These are phyloP conservation scores for Cuculus canorus DNA, from an alignment of 2,797 vertebrate genomes.

Conservation along the genomic window DNA sequence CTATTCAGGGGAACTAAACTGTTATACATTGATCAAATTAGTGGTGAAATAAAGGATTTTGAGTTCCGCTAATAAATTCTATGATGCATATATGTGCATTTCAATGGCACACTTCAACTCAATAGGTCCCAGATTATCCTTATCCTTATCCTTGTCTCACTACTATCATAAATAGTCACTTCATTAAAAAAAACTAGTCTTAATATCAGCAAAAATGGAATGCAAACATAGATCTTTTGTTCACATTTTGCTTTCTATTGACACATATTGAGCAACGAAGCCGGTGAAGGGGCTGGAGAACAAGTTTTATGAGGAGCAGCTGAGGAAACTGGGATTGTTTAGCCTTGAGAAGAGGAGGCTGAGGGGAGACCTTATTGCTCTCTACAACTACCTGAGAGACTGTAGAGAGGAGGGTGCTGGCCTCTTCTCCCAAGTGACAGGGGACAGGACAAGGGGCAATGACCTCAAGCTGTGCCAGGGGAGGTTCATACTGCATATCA, in stretches of 20 bases:
- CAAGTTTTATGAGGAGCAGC: too few relatives aligned
- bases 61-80: neutral
- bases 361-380: too few relatives aligned
- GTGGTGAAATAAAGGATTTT: neutral
- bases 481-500: too few relatives aligned
- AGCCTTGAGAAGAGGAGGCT: too few relatives aligned
- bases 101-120: neutral
- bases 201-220: neutral
- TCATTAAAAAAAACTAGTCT: neutral
- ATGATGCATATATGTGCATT: neutral
- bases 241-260: neutral
- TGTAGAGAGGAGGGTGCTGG: too few relatives aligned
- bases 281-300: too few relatives aligned
- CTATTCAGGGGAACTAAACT: neutral
- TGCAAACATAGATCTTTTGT: neutral
- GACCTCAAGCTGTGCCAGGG: too few relatives aligned
- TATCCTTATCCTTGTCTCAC: neutral
- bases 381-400: too few relatives aligned
- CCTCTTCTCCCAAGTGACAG: too few relatives aligned
- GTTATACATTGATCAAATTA: neutral
- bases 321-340: too few relatives aligned
- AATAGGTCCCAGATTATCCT: neutral
- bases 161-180: neutral
- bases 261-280: too few relatives aligned
- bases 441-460: too few relatives aligned